Evolutionary conservation across 2,888 invertebrate species (phyloP), one percentile per base, ranked within the genome.

Genomic region (Trachelus tabidus): DNA sequence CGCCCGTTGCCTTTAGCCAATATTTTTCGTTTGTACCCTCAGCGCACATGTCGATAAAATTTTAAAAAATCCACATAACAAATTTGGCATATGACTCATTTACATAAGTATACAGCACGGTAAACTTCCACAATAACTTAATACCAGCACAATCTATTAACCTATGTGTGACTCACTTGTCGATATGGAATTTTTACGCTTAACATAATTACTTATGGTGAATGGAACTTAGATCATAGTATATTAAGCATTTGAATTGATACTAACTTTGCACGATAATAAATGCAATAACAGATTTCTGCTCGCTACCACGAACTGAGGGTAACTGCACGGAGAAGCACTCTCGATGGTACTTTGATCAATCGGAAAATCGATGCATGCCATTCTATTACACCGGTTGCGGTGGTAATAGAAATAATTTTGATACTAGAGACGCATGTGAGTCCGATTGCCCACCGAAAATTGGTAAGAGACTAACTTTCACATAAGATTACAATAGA

Each of bases 341-440:
- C 82, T 94, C 97, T 79, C 94, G 94, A 86, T 99, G 98, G 98
- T 95, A 95, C 92, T 98, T 96, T 93, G 96, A 97, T 91, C 94
- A 94, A 83, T 93, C 94, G 74, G 96, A 97, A 92, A 96, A 96
- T 92, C 94, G 96, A 84, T 99, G 98, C 93, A 94, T 96, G 93
- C 97, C 97, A 76, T 98, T 98, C 94, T 97, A 97, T 94, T 98
- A 96, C 93, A 95, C 96, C 84, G 98, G 98, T 84, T 98, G 98
- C 92, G 96, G 95, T 83, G 98, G 97, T 85, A 98, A 98, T 92
- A 94, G 93, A 88, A 98, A 98, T 93, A 96, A 95, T 92, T 98
- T 97, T 93, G 93, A 93, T 82, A 94, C 94, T 88, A 93, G 94
- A 91, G 94, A 94, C 85, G 93, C 94, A 88, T 98, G 98, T 91